Conservation (phyloP, 2,113 vertebrate genomes). For the Conger conger region DNA sequence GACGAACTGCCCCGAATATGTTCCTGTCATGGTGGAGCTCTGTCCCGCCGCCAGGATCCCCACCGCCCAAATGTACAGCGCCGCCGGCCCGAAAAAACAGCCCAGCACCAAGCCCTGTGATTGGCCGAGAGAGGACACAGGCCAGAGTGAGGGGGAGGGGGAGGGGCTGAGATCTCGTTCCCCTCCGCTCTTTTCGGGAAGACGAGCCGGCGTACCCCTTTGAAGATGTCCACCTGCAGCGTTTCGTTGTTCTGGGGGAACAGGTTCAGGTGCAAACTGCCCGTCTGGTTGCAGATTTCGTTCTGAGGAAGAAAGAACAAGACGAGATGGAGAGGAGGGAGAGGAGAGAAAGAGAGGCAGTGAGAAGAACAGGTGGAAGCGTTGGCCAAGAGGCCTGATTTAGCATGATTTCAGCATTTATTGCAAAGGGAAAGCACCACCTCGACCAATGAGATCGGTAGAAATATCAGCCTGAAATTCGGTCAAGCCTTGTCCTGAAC, state of each 20-base stretch:
- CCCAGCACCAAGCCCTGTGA: conserved; percentile 85
- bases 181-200: not conserved
- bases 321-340: not conserved
- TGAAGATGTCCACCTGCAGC: conserved; percentile 92
- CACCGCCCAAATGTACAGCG: conserved; percentile 94
- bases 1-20: conserved; percentile 96
- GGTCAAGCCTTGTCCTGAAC: no score
- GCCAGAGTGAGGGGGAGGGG: not conserved
- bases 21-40: conserved; percentile 98
- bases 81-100: conserved; percentile 88
- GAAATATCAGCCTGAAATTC: no score
- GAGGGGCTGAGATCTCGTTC: no score
- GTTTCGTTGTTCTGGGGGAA: conserved; percentile 80
- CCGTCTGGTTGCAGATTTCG: conserved; percentile 62
- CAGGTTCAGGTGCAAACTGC: conserved; percentile 69
- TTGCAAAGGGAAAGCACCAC: no score
- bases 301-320: conserved; percentile 44
- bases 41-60: conserved; percentile 95
- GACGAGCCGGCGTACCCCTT: conserved; percentile 76
- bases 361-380: not conserved
- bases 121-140: not conserved
- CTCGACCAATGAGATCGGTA: no score
- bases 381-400: not conserved
- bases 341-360: not conserved
- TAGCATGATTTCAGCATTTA: not conserved